Base-by-base conservation (phyloP, 2,888 invertebrate species). In the Tridacna gigas region DNA sequence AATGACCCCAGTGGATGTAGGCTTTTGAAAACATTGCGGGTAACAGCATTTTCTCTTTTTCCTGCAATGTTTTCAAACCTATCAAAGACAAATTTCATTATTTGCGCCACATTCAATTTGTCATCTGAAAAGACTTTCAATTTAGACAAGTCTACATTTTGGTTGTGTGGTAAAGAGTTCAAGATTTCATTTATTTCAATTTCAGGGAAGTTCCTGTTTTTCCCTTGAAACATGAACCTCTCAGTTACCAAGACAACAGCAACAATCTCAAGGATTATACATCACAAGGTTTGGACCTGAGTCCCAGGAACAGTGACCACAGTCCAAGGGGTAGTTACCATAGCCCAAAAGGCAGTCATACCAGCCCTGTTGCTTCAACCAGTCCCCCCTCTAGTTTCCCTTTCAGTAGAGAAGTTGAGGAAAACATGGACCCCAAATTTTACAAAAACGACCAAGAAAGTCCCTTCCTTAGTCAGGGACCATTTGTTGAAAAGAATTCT, bases 221-320 rank as follows among this genome's bases (percentile, higher is more conserved):
- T 20, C 71, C 71, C 25, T 51, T 71, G 0, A 71, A 71, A 25
- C 77, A 63, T 66, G 67, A 78, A 48, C 48, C 63, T 13, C 37
- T 77, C 56, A 74, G n/a, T 60, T 77, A 74, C 28, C 83, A 67
- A 13, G 74, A 69, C n/a, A 79, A 48, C 25, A 51, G 67, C 74
- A 37, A 63, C 26, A 74, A 77, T 18, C 60, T 77, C 20, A 75
- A 77, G 45, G 82, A 82, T 66, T 82, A 79, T 63, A 37, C 37
- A 37, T 78, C 63, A 67, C 86, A 86, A 48, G 83, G 86, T 18
- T 80, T 84, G 22, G 86, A 86, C 77, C 80, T 83, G 77, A 84
- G 86, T 73, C 84, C 84, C 12, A 51, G 75, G 28, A 48, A 74
- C 66, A 66, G 71, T 60, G 71, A 69, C 12, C 74, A 83, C 67